Evolutionary conservation across 2,113 vertebrate species (phyloP), one percentile per base, ranked within the genome.

Genomic region (Myrmecophaga tridactyla): DNA sequence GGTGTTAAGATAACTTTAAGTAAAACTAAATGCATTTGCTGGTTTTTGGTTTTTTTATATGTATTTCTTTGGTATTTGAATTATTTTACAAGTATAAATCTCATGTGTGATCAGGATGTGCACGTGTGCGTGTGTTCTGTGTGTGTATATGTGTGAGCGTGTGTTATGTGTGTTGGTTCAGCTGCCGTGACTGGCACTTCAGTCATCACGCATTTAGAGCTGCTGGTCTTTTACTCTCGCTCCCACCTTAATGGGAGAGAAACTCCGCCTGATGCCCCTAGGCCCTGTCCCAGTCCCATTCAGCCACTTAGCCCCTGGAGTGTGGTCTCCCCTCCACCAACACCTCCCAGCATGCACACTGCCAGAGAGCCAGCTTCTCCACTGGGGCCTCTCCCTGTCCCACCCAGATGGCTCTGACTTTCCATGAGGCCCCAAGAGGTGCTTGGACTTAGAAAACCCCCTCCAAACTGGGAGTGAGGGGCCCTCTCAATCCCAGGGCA

Each of bases 271-370:
- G 18, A 41, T 2, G 14, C 25, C 53, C 41, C 46, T 2, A 23
- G 89, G 21, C 70, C 56, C 31, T 34, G 46, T 17, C n/a, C 63
- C 83, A 7, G 23, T 27, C 31, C 7, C 14, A 20, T 60, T 29
- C 8, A 6, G 3, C 4, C 48, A 20, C 65, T 29, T 11, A 6
- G 3, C 4, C 48, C 69, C 72, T 12, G 46, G 18, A 46, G 25
- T 4, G 8, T 58, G 56, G 21, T 6, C 56, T 23, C 56, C 56
- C 14, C 53, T 4, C 53, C 53, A 12, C 56, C 53, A 7, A 4
- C 20, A 7, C 20, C 18, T 6, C 18, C 11, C 1, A 29, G 29
- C 15, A 1, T 1, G 25, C 25, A 12, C 0, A 23, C 25, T 11
- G 17, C 7, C 5, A 20, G 51, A 48, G 62, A 36, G 34, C 86